Base-by-base conservation (phyloP, 2,888 invertebrate species). In the Dusona sp. region DNA sequence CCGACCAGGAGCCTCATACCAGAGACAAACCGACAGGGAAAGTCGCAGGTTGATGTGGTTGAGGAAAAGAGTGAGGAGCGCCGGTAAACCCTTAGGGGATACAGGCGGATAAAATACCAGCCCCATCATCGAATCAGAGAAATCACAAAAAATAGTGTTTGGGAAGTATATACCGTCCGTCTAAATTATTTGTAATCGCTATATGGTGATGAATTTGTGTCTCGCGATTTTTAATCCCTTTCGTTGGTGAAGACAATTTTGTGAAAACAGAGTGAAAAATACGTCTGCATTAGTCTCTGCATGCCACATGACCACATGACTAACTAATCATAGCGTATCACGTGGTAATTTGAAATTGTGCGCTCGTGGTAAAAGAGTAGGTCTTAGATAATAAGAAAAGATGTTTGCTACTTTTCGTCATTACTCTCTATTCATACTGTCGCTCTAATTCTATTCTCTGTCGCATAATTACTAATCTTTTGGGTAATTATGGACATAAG, bases 271-370 rank as follows among this genome's bases (percentile, higher is more conserved):
- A 1, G 7, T n/a, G 9, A 42, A 67, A 67, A 42, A 38, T 13
- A 8, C n/a, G 0, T 42, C n/a, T 67, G n/a, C 22, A 9, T 11
- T 22, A 4, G n/a, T 38, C 6, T 22, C 25, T 45, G 45, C 19
- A 13, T 25, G 25, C 3, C n/a, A n/a, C n/a, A n/a, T n/a, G 25
- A 68, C 42, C 68, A 68, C 68, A 45, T 68, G 68, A 68, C 68
- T 36, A 11, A 13, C 38, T 42, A 29, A 42, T 68, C 29, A n/a
- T 38, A 11, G 38, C 65, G 36, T n/a, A 67, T 67, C 45, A 45
- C 68, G 70, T 16, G 70, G 25, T 29, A 22, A 57, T 3, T 29
- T 25, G 25, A 9, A 0, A 57, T 22, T n/a, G n/a, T n/a, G 22
- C 7, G 11, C 13, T 25, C 3, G 13, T 9, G 25, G 22, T 25